phyloP scores from a whole-genome alignment of 2,797 vertebrate genomes.

The Crocidura indochinensis region DNA sequence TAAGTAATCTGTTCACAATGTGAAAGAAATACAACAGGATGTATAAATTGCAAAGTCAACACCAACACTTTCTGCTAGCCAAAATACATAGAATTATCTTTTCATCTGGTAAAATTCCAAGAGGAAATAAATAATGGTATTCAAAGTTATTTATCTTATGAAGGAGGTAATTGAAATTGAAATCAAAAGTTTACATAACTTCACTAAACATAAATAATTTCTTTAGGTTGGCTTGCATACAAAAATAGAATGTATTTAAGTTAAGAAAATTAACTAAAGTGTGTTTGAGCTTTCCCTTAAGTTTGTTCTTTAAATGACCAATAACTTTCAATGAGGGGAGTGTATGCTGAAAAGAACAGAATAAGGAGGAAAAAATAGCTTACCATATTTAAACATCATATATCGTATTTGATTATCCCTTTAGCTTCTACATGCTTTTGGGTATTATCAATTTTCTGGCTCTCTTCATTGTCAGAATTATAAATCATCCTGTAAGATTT shows the following conservation, averaged over 20 bases:
- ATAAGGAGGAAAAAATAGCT: conserved; percentile 18
- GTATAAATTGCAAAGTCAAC: conserved; percentile 77
- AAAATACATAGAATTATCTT: conserved; percentile 78
- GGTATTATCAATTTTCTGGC: conserved; percentile 22
- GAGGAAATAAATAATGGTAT: conserved; percentile 78
- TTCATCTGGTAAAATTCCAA: conserved; percentile 76
- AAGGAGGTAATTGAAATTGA: conserved; percentile 82
- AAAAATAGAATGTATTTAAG: conserved; percentile 38
- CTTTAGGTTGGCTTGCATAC: conserved; percentile 38
- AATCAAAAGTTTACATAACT: conserved; percentile 79
- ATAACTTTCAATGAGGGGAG: conserved; percentile 58
- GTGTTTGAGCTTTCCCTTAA: neutral
- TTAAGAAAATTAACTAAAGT: conserved; percentile 46
- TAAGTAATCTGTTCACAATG: conserved; percentile 64
- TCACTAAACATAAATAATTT: conserved; percentile 69
- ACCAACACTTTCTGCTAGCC: conserved; percentile 59
- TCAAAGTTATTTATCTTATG: conserved; percentile 76
- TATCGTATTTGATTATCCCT: neutral
- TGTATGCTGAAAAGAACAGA: conserved; percentile 32
- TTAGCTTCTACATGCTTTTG: conserved; percentile 27
- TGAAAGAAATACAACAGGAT: conserved; percentile 75
- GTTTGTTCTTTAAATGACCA: conserved; percentile 8
- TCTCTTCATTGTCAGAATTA: conserved; percentile 61
- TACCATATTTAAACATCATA: conserved; percentile 48
- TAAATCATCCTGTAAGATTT: conserved; percentile 63